Base-by-base conservation (phyloP, 2,797 vertebrate species). In the Danio jaintianensis region DNA sequence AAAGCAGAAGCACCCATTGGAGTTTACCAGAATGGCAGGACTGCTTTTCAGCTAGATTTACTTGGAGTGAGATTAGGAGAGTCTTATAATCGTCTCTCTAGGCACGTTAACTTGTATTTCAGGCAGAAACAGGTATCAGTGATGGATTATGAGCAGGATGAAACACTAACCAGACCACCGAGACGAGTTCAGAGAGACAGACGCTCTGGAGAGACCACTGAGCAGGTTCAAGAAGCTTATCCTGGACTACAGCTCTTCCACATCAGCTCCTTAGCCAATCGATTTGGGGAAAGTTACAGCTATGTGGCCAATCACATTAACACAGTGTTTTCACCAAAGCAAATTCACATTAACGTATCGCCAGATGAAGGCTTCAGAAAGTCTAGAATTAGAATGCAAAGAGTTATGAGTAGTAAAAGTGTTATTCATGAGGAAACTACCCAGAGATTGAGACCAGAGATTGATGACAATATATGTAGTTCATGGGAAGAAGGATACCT, bases 261-360 rank as follows among this genome's bases (percentile, higher is more conserved):
- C 80, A 88, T 87, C 18, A 93, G 92, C 74, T 88, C 89, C 75
- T 82, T 93, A 61, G 86, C 89, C 0, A 91, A 90, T 47, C 88
- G 79, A 80, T 94, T 93, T 69, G 92, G 93, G 8, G 91, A 93
- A 80, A 91, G 89, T 79, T 94, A 92, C 86, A 89, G 9, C 76
- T 92, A 92, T 6, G 89, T 94, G 11, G 88, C 92, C 53, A 84
- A 79, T 80, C 92, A 93, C 73, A 92, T 94, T 38, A 94, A 93
- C 81, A 88, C 90, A 0, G 83, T 83, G 15, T 93, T 94, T 71
- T 89, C 86, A n/a, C 4, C 58, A n/a, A 83, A 83, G 66, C 59
- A 86, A 18, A 68, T 40, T 66, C 40, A 83, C 75, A 22, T 22
- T 16, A 70, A 48, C 5, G 6, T 43, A 13, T 38, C 58, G 12